Conservation (phyloP, 1,140 invertebrate genomes). For the Diachasma alloeum region DNA sequence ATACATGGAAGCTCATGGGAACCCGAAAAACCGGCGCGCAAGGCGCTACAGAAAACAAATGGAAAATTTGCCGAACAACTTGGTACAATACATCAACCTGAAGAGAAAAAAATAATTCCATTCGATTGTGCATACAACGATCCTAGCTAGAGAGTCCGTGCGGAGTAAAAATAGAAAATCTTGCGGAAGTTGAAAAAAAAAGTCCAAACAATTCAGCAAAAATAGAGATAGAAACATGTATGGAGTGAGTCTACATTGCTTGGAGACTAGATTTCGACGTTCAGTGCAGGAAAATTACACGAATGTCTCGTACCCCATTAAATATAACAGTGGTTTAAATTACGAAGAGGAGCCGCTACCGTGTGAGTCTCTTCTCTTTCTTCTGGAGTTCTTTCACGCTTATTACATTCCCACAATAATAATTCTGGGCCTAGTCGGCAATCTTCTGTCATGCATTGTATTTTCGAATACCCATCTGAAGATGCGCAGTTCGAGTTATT, state of each 20-base stretch:
- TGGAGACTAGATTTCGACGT: conserved; percentile 1
- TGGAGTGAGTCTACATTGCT: not conserved
- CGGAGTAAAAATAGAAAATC: not conserved
- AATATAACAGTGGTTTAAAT: not conserved
- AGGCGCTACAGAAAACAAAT: not conserved
- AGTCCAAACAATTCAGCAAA: not conserved
- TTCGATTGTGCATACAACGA: not conserved
- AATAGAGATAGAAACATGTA: not conserved
- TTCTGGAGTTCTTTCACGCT: conserved; percentile 64
- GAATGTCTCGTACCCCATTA: not conserved
- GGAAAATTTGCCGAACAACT: not conserved
- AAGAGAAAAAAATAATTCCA: not conserved
- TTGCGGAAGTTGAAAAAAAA: not conserved
- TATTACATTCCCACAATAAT: conserved; percentile 69
- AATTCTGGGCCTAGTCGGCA: conserved; percentile 66
- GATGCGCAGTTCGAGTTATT: conserved; percentile 69
- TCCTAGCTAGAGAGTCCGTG: not conserved
- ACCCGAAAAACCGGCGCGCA: not conserved
- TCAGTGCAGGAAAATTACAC: not conserved
- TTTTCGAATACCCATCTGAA: conserved; percentile 68
- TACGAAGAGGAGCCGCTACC: conserved; percentile 41
- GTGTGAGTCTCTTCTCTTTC: conserved; percentile 50
- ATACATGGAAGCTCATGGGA: not conserved
- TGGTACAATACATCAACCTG: not conserved
- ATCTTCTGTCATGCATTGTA: conserved; percentile 67